A percentile compares a stretch with the other conserved stretches of the same genome.
Evolutionary conservation across 1,140 invertebrate genomes (phyloP).

Genomic region (Platyscapa corneri): DNA sequence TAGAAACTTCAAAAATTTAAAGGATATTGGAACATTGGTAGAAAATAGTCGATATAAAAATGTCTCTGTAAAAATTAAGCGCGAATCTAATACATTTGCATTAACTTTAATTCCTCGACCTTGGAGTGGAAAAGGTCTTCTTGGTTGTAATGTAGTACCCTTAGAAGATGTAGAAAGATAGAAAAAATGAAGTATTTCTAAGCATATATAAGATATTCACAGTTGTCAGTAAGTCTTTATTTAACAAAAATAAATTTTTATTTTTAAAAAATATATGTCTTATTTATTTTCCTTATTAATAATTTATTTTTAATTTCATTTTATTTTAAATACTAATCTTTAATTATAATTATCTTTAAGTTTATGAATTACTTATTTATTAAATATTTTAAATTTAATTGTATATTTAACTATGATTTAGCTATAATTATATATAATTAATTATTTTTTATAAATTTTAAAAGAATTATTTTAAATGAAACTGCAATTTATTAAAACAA

Average conservation of each 20-base stretch:
- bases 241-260: constrained; percentile 47
- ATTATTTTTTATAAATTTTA: too few relatives aligned
- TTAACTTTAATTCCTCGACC: constrained; percentile 79
- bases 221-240: constrained; percentile 45
- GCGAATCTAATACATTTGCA: constrained; percentile 71
- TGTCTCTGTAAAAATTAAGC: constrained; percentile 78
- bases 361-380: not conserved
- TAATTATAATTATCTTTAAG: too few relatives aligned
- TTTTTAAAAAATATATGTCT: constrained; percentile 40
- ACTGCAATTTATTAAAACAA: too few relatives aligned
- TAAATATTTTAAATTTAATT: constrained; percentile 3
- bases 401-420: too few relatives aligned
- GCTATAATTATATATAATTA: too few relatives aligned
- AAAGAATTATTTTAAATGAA: too few relatives aligned
- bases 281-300: constrained; percentile 16
- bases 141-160: constrained; percentile 83
- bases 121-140: constrained; percentile 84
- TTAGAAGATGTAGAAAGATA: constrained; percentile 74
- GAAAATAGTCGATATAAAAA: constrained; percentile 81
- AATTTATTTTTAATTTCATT: too few relatives aligned
- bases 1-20: constrained; percentile 82
- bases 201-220: constrained; percentile 24
- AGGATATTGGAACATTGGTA: constrained; percentile 82
- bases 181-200: constrained; percentile 48
- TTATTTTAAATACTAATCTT: too few relatives aligned